These are phyloP conservation scores for Machimus rusticus DNA, from an alignment of 2,888 invertebrate species.

Conservation along the genomic window DNA sequence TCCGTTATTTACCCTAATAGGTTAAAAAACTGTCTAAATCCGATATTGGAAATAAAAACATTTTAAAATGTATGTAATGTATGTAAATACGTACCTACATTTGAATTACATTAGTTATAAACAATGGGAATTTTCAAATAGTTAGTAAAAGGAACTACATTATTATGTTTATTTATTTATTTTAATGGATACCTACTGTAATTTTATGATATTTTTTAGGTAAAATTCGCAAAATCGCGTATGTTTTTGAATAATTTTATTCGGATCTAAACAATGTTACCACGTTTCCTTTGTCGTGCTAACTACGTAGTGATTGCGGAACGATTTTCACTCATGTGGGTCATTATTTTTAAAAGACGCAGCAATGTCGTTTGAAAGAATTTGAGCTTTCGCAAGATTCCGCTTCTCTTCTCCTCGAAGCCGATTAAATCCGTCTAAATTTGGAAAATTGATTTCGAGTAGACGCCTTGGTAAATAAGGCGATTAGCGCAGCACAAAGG, in stretches of 20 bases:
- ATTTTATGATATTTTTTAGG: neutral
- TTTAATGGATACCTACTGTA: too few species aligned
- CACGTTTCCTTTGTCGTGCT: neutral
- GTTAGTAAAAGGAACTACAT: too few species aligned
- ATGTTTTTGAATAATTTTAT: neutral
- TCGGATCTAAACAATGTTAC: neutral
- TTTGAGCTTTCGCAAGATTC: neutral
- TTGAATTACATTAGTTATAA: too few species aligned
- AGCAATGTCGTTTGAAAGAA: neutral
- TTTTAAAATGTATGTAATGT: too few species aligned
- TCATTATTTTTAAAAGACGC: neutral
- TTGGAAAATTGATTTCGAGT: neutral
- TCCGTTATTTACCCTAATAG: too few species aligned
- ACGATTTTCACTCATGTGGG: neutral
- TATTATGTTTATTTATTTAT: too few species aligned
- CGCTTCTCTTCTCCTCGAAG: neutral
- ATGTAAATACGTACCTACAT: too few species aligned
- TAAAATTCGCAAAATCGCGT: neutral
- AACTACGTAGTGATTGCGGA: neutral
- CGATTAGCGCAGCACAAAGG: neutral
- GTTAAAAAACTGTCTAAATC: too few species aligned
- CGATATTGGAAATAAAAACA: too few species aligned
- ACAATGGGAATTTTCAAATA: too few species aligned
- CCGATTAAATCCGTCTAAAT: neutral
- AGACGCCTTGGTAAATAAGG: neutral